Percentiles rank a stretch among this genome's conserved stretches.
phyloP scores from a whole-genome alignment of 2,888 invertebrate species.

The Fragum fragum region DNA sequence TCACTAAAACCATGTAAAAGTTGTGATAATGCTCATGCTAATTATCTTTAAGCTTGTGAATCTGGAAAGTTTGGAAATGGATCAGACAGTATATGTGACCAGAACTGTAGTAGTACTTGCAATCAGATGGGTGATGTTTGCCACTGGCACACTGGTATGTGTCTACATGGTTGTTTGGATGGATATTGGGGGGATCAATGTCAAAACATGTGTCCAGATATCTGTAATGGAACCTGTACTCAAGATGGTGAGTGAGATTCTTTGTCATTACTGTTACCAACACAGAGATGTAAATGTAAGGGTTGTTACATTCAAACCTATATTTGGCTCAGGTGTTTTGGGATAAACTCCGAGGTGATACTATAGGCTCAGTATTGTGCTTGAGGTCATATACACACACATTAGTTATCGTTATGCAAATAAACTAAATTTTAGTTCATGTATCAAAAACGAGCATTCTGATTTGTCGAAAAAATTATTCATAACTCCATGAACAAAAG shows the following conservation, averaged over 20 bases:
- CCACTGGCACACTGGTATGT: conserved; percentile 37
- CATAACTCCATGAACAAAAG: no score
- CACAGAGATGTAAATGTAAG: no score
- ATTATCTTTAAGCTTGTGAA: conserved; percentile 41
- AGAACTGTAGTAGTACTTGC: conserved; percentile 39
- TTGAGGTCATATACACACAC: no score
- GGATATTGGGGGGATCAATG: conserved; percentile 41
- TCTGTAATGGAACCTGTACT: conserved; percentile 18
- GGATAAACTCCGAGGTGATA: no score
- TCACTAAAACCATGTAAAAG: background rate
- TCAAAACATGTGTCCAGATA: conserved; percentile 2
- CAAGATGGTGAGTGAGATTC: conserved; percentile 1
- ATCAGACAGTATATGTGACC: conserved; percentile 4
- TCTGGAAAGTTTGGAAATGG: conserved; percentile 31
- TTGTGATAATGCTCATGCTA: background rate
- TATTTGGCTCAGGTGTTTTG: no score
- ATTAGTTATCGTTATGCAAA: no score
- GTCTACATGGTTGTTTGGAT: conserved; percentile 33
- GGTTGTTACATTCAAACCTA: no score
- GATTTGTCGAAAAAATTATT: no score
- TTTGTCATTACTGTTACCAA: no score
- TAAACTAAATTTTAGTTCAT: no score
- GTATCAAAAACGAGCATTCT: no score
- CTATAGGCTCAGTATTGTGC: no score
- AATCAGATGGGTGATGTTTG: conserved; percentile 36